Conservation (phyloP, 2,113 vertebrate genomes). For the Aplodontia rufa region DNA sequence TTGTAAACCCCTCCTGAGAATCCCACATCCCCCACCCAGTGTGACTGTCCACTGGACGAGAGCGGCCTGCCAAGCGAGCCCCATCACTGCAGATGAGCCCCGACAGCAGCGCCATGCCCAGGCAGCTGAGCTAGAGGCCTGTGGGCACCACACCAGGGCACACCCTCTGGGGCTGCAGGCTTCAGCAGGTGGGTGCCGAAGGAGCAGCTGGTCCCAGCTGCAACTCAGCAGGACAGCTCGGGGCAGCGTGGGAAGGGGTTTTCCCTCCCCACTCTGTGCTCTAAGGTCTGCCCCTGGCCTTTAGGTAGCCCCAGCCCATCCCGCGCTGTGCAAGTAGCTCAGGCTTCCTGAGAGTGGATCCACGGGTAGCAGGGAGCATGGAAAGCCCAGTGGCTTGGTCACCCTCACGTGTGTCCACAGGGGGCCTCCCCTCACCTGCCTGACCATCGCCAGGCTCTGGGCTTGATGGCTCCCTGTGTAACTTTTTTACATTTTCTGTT, state of each 20-base stretch:
- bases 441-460: rapidly evolving
- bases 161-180: neutral
- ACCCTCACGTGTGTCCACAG: too few species aligned
- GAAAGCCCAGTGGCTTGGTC: too few species aligned
- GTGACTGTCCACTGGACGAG: neutral
- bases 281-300: too few species aligned
- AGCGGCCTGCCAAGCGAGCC: neutral
- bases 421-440: neutral
- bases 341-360: rapidly evolving
- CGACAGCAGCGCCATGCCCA: neutral
- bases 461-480: neutral
- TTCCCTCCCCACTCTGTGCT: neutral
- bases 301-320: too few species aligned
- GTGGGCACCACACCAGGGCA: too few species aligned
- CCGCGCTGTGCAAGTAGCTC: too few species aligned
- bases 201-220: neutral
- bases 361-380: neutral
- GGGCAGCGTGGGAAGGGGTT: neutral
- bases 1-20: neutral
- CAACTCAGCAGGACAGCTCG: neutral
- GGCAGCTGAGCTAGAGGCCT: neutral
- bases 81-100: neutral
- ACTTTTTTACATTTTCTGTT: neutral
- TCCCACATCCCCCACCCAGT: neutral
- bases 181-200: neutral